Evolutionary conservation across 2,113 vertebrate genomes (phyloP).

Genomic region (Origma solitaria): DNA sequence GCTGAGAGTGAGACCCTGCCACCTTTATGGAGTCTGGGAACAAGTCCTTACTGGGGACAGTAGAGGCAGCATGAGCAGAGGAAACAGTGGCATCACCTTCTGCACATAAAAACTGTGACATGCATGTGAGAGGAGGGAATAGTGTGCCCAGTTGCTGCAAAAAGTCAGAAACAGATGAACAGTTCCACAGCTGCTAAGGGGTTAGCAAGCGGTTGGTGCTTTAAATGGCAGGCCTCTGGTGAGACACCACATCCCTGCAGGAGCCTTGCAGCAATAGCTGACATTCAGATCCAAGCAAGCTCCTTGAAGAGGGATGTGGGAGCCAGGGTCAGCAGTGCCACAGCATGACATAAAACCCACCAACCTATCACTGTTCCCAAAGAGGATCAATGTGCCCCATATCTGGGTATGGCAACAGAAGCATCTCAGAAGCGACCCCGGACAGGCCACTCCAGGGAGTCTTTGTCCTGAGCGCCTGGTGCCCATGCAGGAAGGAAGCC

Average conservation of each 20-base stretch:
- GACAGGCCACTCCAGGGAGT: background rate
- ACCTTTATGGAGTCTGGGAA: background rate
- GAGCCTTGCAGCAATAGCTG: slow-evolving; percentile 27
- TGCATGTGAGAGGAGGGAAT: background rate
- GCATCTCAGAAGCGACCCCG: background rate
- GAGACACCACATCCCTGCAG: background rate
- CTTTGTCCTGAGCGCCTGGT: background rate
- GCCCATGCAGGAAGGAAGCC: background rate
- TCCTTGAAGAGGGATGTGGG: background rate
- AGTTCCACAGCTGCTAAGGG: background rate
- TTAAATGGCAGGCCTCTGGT: slow-evolving; percentile 6
- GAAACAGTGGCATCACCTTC: background rate
- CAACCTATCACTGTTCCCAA: background rate
- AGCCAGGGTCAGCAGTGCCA: background rate
- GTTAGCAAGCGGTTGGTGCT: slow-evolving; percentile 3
- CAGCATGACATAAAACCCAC: background rate
- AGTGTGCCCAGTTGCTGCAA: background rate
- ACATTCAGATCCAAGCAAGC: background rate
- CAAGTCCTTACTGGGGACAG: background rate
- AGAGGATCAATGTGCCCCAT: background rate
- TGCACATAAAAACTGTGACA: rapidly evolving
- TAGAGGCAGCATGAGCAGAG: rapidly evolving
- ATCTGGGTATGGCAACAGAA: background rate
- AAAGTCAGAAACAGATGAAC: background rate
- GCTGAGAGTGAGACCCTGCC: background rate